These are phyloP conservation scores for Rhinella marina DNA, from an alignment of 2,797 vertebrate species.

Conservation along the genomic window DNA sequence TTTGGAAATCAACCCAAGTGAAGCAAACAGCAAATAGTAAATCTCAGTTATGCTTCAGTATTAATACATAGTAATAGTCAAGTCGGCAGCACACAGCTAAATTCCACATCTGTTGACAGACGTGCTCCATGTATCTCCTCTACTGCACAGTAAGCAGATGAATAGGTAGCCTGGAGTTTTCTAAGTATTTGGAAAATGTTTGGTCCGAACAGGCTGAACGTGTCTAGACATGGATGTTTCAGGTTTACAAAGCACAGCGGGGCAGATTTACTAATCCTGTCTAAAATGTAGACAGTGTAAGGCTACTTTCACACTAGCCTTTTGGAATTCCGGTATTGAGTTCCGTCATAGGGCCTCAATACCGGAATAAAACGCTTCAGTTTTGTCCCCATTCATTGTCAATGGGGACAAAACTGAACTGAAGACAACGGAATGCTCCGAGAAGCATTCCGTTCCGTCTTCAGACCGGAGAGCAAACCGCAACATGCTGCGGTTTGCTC, in stretches of 20 bases:
- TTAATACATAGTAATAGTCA: not conserved
- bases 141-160: not conserved
- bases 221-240: constrained; percentile 19
- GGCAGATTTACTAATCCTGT: too few species aligned
- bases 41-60: not conserved
- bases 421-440: too few species aligned
- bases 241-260: not conserved
- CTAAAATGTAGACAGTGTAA: too few species aligned
- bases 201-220: constrained; percentile 1
- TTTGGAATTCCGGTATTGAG: too few species aligned
- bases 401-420: too few species aligned
- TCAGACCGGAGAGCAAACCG: too few species aligned
- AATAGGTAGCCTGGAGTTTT: not conserved
- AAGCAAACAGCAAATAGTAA: not conserved
- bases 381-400: too few species aligned
- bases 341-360: too few species aligned
- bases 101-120: not conserved
- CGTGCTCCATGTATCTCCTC: not conserved
- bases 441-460: too few species aligned
- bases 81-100: not conserved
- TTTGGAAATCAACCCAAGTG: not conserved
- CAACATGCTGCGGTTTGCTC: too few species aligned
- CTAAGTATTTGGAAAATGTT: constrained; percentile 39
- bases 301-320: too few species aligned
- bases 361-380: too few species aligned